Conservation (phyloP, 2,113 vertebrate genomes). For the Pampusana beccarii region DNA sequence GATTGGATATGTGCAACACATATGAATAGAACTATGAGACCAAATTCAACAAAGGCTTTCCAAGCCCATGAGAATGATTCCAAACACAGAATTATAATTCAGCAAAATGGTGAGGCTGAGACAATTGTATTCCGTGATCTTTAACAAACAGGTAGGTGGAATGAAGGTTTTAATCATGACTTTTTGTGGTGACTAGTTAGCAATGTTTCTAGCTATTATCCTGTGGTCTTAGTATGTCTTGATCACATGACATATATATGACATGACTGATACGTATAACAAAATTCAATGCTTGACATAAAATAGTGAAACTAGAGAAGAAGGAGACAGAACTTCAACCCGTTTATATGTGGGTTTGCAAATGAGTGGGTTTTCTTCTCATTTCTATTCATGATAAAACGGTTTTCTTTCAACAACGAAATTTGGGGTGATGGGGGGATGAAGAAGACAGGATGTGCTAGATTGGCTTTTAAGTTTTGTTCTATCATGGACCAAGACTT, state of each 20-base stretch:
- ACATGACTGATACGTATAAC: background rate
- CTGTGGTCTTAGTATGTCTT: background rate
- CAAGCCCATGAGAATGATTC: background rate
- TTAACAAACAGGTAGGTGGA: background rate
- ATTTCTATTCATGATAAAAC: background rate
- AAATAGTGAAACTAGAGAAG: background rate
- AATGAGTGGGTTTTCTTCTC: background rate
- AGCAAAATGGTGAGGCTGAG: background rate
- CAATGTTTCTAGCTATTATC: background rate
- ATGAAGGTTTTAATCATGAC: background rate
- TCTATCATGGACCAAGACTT: background rate
- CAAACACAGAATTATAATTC: background rate
- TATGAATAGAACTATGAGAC: background rate
- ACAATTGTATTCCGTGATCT: background rate
- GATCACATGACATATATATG: background rate
- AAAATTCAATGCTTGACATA: background rate
- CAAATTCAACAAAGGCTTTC: background rate
- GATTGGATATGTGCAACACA: background rate
- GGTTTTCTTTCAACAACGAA: background rate
- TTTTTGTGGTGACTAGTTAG: background rate
- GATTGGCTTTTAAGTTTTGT: background rate
- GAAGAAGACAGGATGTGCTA: background rate
- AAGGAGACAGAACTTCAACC: background rate
- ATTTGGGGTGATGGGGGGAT: rapidly evolving
- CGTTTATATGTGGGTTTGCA: background rate